These are phyloP conservation scores for Leuciscus idus DNA, from an alignment of 2,113 vertebrate genomes.

Conservation along the genomic window DNA sequence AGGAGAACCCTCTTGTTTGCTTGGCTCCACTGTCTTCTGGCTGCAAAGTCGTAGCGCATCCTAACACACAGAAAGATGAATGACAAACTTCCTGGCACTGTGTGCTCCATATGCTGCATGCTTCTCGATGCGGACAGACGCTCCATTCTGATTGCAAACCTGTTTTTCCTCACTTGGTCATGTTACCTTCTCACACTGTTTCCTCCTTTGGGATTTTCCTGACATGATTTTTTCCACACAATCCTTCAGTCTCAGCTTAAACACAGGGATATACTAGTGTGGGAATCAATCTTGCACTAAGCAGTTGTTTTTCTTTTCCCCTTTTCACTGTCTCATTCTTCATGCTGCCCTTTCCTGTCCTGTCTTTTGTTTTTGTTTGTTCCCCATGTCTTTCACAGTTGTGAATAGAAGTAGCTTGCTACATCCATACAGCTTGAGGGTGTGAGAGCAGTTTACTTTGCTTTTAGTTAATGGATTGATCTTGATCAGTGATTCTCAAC, in stretches of 20 bases:
- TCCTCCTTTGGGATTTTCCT: conserved; percentile 28
- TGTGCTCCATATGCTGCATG: conserved; percentile 66
- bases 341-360: not conserved
- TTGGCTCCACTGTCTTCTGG: conserved; percentile 70
- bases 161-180: conserved; percentile 41
- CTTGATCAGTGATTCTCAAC: conserved; percentile 14
- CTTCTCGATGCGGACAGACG: conserved; percentile 49
- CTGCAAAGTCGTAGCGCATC: conserved; percentile 57
- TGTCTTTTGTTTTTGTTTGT: not conserved
- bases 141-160: conserved; percentile 33
- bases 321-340: conserved; percentile 44
- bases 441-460: not conserved
- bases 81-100: conserved; percentile 64
- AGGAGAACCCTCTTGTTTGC: conserved; percentile 75
- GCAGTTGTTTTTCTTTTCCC: conserved; percentile 52
- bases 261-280: conserved; percentile 35
- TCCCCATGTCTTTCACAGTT: not conserved
- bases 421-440: conserved; percentile 28
- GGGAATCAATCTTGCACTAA: conserved; percentile 40
- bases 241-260: conserved; percentile 36
- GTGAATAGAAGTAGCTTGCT: not conserved
- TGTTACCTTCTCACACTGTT: conserved; percentile 36
- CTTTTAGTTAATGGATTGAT: not conserved
- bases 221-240: conserved; percentile 36
- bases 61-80: conserved; percentile 24